Evolutionary conservation across 2,113 vertebrate genomes (phyloP), one percentile per base, ranked within the genome.

Genomic region (Laticauda colubrina): DNA sequence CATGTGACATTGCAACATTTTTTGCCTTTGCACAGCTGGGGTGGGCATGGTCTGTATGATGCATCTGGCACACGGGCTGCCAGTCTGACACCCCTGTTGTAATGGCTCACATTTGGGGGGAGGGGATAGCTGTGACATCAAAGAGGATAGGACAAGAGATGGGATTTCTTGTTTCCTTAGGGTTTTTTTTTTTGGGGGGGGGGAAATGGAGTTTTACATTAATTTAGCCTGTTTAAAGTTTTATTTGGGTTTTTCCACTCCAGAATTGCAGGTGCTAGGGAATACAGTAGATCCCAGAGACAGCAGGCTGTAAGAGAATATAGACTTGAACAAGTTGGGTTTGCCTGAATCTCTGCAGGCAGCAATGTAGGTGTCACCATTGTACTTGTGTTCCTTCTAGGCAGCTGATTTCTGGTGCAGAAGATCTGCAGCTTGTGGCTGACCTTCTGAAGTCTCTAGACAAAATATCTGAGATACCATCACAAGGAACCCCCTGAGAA

Each of bases 391-490:
- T 12, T 0, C 0, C 0, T 92, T 95, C 0, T 87, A 98, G 98
- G 97, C 98, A 98, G 94, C 94, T 98, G 88, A 3, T 98, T 15
- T 97, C 98, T 0, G 98, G 97, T 55, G 98, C 97, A 0, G 98
- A 98, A 87, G 97, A 97, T 0, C 51, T 98, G 93, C 97, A 97
- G 93, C 95, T 98, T 0, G 97, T 98, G 0, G 97, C 97, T 0
- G 97, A 98, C 4, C 97, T 98, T 34, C 96, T 98, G 0, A 97
- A 96, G n/a, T 98, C 97, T 0, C 97, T 98, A 90, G 98, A 98
- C 96, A 97, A 96, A 53, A 97, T 98, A 56, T 97, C 97, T 0
- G 98, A 98, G 45, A 14, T 97, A n/a, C 14, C 95, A 4, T 81
- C 75, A 0, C 94, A 96, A 3, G 94, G 94, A 0, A 93, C 94